Base-by-base conservation (phyloP, 2,113 vertebrate species). In the Scolopax mira region DNA sequence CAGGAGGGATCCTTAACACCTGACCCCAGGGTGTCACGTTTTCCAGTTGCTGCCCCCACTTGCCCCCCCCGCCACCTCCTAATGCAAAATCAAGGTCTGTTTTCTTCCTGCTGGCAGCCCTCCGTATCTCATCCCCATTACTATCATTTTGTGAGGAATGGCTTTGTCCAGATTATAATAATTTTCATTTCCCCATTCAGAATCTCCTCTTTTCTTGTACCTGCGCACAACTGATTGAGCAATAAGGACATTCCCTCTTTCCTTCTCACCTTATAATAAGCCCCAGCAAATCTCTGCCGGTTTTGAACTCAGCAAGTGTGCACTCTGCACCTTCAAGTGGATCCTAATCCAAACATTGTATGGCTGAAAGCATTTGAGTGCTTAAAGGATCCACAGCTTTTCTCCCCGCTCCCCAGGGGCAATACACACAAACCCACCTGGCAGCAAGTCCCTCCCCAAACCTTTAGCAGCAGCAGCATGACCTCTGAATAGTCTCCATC, bases 271-370 rank as follows among this genome's bases (percentile, higher is more conserved):
- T 79, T 81, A 27, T 88, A 89, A 93, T 92, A 95, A 86, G 82
- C 83, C 72, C 37, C 41, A 90, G 79, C 73, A 95, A 81, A 94
- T 70, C 80, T 89, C 83, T 82, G 80, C 23, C 5, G 2, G 54
- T 39, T 94, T 92, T 72, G 83, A 96, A 96, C 73, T 81, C 83
- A 28, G 92, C 77, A 71, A 70, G 83, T 48, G 70, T 77, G 80
- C 83, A 90, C 78, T 74, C 84, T 85, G 83, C 61, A 79, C 94
- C 94, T 74, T 95, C 41, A 44, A 94, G 96, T 85, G 89, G 90
- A 55, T 94, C 92, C 61, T 93, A 94, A 95, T 96, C 92, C 94
- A 89, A 94, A 90, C 86, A 92, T 90, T 86, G 71, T 30, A 73
- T 77, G 73, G 71, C 77, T 93, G 86, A 85, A 95, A 93, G 86